These are phyloP conservation scores for Grammomys dolichurus DNA, from an alignment of 2,113 vertebrate species.

Conservation along the genomic window DNA sequence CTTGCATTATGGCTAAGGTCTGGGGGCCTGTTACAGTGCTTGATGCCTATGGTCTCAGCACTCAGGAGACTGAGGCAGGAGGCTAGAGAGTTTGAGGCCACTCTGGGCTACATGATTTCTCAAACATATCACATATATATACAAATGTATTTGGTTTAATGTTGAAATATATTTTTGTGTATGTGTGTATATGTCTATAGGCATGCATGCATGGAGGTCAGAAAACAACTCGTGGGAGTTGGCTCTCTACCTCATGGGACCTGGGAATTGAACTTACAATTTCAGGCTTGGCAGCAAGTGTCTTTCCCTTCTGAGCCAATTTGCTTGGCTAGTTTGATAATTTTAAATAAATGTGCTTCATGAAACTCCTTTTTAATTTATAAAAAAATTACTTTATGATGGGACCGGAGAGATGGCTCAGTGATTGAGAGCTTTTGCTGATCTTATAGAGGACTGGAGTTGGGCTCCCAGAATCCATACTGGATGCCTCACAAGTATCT, in stretches of 20 bases:
- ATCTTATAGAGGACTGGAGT: not conserved
- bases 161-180: not conserved
- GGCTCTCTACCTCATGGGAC: not conserved
- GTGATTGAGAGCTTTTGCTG: not conserved
- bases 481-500: not conserved
- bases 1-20: not conserved
- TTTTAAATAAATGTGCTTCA: not conserved
- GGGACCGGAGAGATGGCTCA: not conserved
- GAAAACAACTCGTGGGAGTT: not conserved
- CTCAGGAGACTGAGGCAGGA: not conserved
- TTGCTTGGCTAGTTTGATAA: not conserved
- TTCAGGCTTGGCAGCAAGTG: not conserved
- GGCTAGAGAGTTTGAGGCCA: not conserved
- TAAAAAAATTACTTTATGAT: not conserved
- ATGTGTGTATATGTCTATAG: not conserved
- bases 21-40: not conserved
- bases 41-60: not conserved
- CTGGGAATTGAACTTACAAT: not conserved
- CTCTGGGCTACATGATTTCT: not conserved
- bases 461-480: not conserved
- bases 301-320: not conserved
- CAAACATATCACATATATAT: not conserved
- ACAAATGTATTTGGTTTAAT: not conserved
- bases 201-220: not conserved
- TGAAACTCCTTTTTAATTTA: constrained; percentile 39